Evolutionary conservation across 2,797 vertebrate species (phyloP).

Genomic region (Gambelia wislizenii): DNA sequence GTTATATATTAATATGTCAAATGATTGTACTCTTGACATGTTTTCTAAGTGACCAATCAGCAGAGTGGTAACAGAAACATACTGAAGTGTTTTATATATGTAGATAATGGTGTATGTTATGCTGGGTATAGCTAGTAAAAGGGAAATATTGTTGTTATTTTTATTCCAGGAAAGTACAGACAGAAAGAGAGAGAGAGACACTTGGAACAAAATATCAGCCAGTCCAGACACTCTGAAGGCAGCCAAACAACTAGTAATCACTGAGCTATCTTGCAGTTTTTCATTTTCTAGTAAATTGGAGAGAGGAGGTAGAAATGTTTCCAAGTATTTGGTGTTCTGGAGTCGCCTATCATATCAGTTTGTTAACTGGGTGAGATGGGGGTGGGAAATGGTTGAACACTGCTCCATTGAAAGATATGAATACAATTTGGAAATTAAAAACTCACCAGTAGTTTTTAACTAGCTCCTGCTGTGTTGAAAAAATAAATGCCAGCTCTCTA

Average conservation of each 20-base stretch:
- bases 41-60: no score
- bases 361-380: background rate
- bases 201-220: background rate
- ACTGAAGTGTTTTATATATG: no score
- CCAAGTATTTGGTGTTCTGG: constrained; percentile 47
- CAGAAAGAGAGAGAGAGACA: background rate
- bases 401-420: background rate
- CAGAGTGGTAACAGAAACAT: no score
- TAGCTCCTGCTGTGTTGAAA: background rate
- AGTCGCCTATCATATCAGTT: background rate
- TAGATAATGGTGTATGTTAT: no score
- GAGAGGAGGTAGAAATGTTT: constrained; percentile 53
- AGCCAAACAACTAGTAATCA: constrained; percentile 53
- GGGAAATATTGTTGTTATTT: background rate
- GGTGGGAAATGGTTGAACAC: background rate
- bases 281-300: constrained; percentile 66
- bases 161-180: background rate
- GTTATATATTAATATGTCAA: no score
- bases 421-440: background rate
- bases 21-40: no score
- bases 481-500: background rate
- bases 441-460: background rate
- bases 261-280: constrained; percentile 52
- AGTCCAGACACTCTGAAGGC: constrained; percentile 45
- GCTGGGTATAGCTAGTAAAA: background rate